Evolutionary conservation across 2,797 vertebrate species (phyloP).

Genomic region (Gadopsis bispinosus): DNA sequence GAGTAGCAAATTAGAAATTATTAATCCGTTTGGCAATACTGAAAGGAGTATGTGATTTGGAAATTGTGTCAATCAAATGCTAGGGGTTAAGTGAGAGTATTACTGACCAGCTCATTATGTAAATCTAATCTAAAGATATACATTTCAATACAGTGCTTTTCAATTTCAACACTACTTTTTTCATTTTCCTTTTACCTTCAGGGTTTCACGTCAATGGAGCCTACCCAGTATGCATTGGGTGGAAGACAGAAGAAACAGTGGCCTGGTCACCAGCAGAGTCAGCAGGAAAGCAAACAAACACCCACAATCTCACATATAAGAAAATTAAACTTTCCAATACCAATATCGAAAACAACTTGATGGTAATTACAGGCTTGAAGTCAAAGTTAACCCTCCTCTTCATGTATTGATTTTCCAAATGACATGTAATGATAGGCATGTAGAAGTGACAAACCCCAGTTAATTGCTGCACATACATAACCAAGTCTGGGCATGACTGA

Average conservation of each 20-base stretch:
- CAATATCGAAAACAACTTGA: neutral
- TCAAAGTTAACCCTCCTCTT: slow-evolving; percentile 1
- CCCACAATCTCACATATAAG: too few relatives aligned
- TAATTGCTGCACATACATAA: neutral
- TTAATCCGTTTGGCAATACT: too few relatives aligned
- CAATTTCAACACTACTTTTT: neutral
- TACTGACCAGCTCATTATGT: neutral
- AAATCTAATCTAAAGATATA: neutral
- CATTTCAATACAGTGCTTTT: neutral
- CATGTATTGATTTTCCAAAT: neutral
- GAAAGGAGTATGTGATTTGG: neutral
- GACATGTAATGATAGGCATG: neutral
- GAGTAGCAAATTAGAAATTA: too few relatives aligned
- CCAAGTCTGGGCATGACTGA: neutral
- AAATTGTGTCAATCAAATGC: neutral
- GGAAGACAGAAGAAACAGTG: neutral
- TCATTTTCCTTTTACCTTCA: neutral
- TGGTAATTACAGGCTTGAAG: neutral
- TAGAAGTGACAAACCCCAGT: neutral
- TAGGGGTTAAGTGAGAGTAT: neutral
- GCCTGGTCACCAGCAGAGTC: neutral
- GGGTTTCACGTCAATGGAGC: too few relatives aligned
- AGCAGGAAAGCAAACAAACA: neutral
- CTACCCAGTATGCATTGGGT: neutral
- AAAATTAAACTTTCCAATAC: neutral